Conservation (phyloP, 2,888 invertebrate genomes). For the Coenonympha glycerion region DNA sequence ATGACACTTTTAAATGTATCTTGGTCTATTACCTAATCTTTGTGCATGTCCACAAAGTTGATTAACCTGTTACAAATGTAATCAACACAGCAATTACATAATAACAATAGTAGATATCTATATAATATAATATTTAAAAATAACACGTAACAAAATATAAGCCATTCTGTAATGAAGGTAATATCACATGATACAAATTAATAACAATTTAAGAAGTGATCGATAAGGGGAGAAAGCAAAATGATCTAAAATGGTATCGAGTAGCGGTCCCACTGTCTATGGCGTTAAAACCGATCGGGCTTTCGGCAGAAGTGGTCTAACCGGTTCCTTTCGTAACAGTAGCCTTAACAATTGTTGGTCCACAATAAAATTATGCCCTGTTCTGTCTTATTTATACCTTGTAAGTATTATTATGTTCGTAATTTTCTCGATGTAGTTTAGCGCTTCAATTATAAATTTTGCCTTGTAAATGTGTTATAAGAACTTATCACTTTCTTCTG, state of each 20-base stretch:
- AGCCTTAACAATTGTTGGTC: conserved; percentile 63
- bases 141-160: conserved; percentile 17
- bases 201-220: conserved; percentile 39
- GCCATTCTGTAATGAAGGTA: conserved; percentile 29
- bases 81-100: neutral
- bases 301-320: conserved; percentile 55
- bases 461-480: neutral
- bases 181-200: conserved; percentile 39
- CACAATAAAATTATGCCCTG: conserved; percentile 59
- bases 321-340: conserved; percentile 67
- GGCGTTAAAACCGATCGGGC: conserved; percentile 47
- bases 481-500: neutral
- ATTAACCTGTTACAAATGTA: neutral
- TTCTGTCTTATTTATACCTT: conserved; percentile 40
- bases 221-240: conserved; percentile 42
- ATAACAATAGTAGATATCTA: neutral
- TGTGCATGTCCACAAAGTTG: neutral
- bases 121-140: neutral
- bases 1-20: no score
- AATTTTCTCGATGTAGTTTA: neutral
- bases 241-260: conserved; percentile 28
- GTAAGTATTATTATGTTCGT: neutral
- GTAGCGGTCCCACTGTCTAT: conserved; percentile 34
- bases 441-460: neutral
- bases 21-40: no score